A percentile compares a stretch with the other conserved stretches of the same genome.
These are phyloP conservation scores for Acrossocheilus fasciatus DNA, from an alignment of 2,797 vertebrate genomes.

Conservation along the genomic window DNA sequence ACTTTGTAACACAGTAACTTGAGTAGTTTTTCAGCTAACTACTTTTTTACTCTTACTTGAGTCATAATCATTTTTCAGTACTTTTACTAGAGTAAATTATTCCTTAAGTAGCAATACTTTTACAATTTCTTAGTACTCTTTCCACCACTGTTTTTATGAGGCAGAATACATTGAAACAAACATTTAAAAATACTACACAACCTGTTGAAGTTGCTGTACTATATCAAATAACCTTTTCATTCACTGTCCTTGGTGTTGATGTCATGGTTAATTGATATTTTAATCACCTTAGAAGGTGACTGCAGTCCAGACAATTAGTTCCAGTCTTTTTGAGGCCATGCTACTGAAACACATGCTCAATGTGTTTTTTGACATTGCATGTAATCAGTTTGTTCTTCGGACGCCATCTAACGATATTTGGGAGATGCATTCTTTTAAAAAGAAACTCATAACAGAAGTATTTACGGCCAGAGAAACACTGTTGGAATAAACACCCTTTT, in stretches of 20 bases:
- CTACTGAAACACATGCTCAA: conserved; percentile 34
- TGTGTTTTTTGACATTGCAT: conserved; percentile 37
- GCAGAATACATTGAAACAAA: background rate
- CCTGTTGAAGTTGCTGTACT: background rate
- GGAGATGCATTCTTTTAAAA: background rate
- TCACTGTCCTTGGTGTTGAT: conserved; percentile 16
- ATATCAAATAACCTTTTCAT: conserved; percentile 4
- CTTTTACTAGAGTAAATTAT: too few relatives aligned
- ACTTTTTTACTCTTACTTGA: too few relatives aligned
- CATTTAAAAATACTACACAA: background rate
- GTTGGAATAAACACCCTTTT: background rate
- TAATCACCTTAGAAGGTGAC: conserved; percentile 46
- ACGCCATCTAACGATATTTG: background rate
- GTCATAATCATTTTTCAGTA: too few relatives aligned
- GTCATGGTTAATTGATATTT: conserved; percentile 43
- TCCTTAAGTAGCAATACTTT: too few relatives aligned
- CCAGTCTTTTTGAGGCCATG: conserved; percentile 10
- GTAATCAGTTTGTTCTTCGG: conserved; percentile 13
- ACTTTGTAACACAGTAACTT: too few relatives aligned
- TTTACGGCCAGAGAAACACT: background rate
- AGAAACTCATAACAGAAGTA: background rate
- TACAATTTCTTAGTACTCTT: too few relatives aligned
- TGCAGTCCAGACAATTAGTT: conserved; percentile 31
- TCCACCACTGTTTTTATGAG: too few relatives aligned
- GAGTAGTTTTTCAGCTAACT: too few relatives aligned